phyloP scores from a whole-genome alignment of 2,888 invertebrate species.

The Eilema sororculum region DNA sequence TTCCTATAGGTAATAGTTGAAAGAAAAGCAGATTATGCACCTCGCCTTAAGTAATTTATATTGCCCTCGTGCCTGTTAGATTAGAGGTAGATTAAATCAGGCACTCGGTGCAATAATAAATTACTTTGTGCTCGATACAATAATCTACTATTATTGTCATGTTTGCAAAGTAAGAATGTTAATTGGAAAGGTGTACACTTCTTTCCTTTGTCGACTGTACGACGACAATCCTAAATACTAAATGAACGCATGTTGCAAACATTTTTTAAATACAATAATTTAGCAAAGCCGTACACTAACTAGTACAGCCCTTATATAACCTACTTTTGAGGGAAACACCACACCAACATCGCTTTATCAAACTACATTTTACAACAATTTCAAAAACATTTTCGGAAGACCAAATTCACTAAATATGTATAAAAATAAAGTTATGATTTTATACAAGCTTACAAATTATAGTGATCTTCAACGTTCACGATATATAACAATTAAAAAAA shows the following conservation, averaged over 20 bases:
- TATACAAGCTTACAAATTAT: not conserved
- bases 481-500: not conserved
- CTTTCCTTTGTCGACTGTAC: too few relatives aligned
- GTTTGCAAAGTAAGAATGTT: too few relatives aligned
- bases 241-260: conserved; percentile 5
- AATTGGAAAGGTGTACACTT: too few relatives aligned
- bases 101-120: too few relatives aligned
- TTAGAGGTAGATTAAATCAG: too few relatives aligned
- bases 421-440: conserved; percentile 32
- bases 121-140: too few relatives aligned
- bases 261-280: conserved; percentile 7
- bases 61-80: too few relatives aligned
- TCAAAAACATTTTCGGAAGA: conserved; percentile 26
- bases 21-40: too few relatives aligned
- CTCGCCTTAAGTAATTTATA: too few relatives aligned
- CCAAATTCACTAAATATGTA: conserved; percentile 22
- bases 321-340: conserved; percentile 5
- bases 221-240: too few relatives aligned
- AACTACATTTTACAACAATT: conserved; percentile 16
- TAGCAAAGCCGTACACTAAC: conserved; percentile 15
- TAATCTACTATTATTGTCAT: too few relatives aligned
- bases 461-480: not conserved
- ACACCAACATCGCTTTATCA: conserved; percentile 25
- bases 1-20: too few relatives aligned
- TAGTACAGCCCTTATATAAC: conserved; percentile 10